Conservation (phyloP, 1,140 invertebrate genomes). For the Drosophila orena region DNA sequence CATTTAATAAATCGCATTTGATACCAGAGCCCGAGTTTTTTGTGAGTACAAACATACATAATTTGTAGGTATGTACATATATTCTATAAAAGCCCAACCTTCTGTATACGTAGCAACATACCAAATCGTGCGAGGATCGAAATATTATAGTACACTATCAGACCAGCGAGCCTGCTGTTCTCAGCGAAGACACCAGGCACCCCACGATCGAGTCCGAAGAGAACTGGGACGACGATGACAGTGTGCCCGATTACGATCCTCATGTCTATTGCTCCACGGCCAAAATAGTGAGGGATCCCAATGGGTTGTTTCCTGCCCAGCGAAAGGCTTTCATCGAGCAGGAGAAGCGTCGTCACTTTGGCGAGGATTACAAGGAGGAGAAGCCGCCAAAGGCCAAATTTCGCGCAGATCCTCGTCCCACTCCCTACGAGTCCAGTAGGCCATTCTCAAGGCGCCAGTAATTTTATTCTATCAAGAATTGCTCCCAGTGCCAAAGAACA, state of each 20-base stretch:
- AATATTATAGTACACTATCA: slow-evolving; percentile 71
- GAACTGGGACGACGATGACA: slow-evolving; percentile 66
- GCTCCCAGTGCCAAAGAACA: not conserved
- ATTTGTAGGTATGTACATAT: not conserved
- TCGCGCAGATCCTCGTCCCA: slow-evolving; percentile 3
- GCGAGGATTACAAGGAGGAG: slow-evolving; percentile 33
- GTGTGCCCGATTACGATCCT: slow-evolving; percentile 54
- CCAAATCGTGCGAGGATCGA: slow-evolving; percentile 60
- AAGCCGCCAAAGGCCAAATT: not conserved
- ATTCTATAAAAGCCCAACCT: no score
- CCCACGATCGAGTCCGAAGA: slow-evolving; percentile 61
- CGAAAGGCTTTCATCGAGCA: slow-evolving; percentile 64
- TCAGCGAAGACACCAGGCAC: slow-evolving; percentile 53
- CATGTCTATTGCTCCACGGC: slow-evolving; percentile 51
- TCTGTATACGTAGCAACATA: slow-evolving; percentile 37
- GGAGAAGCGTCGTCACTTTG: slow-evolving; percentile 52
- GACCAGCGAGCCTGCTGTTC: slow-evolving; percentile 31
- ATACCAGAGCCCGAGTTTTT: slow-evolving; percentile 61
- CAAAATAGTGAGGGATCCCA: slow-evolving; percentile 58
- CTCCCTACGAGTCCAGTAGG: slow-evolving; percentile 18
- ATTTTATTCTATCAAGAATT: not conserved
- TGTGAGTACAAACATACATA: slow-evolving; percentile 35
- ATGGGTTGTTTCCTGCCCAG: slow-evolving; percentile 57
- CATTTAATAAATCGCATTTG: slow-evolving; percentile 64
- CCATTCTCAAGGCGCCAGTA: not conserved